Conservation (phyloP, 1,140 invertebrate species). For the Plectus sambesii region DNA sequence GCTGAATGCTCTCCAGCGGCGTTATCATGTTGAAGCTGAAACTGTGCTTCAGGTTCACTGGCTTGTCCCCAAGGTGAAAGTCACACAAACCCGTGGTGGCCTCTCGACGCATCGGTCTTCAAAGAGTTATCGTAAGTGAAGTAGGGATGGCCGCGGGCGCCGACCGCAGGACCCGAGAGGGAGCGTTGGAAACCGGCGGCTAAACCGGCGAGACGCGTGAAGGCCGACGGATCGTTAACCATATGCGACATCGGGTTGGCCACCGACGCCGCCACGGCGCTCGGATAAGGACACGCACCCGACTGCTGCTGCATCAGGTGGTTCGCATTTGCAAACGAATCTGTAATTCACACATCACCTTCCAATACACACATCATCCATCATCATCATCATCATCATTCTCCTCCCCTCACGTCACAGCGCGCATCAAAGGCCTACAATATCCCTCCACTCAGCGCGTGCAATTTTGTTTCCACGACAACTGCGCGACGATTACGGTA, state of each 20-base stretch:
- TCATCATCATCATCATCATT: no score
- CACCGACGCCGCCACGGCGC: constrained; percentile 46
- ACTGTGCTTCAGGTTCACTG: no score
- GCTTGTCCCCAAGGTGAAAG: no score
- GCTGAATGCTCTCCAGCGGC: constrained; percentile 41
- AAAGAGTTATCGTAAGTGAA: constrained; percentile 2
- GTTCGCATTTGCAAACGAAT: no score
- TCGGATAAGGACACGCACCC: constrained; percentile 31
- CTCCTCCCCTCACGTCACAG: no score
- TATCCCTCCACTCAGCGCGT: constrained; percentile 10
- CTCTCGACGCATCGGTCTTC: neutral
- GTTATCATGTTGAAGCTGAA: constrained; percentile 45
- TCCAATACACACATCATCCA: no score
- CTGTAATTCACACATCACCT: no score
- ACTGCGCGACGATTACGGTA: constrained; percentile 1
- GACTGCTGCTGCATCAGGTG: no score
- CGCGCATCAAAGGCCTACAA: constrained; percentile 25
- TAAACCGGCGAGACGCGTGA: constrained; percentile 48
- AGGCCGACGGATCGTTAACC: constrained; percentile 82
- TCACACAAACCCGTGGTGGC: neutral
- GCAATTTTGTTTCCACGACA: constrained; percentile 13
- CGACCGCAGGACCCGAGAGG: constrained; percentile 1
- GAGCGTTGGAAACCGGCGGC: constrained; percentile 1
- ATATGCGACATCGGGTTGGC: constrained; percentile 58
- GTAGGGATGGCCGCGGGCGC: neutral